Conservation (phyloP, 2,797 vertebrate genomes). For the Lacerta agilis region DNA sequence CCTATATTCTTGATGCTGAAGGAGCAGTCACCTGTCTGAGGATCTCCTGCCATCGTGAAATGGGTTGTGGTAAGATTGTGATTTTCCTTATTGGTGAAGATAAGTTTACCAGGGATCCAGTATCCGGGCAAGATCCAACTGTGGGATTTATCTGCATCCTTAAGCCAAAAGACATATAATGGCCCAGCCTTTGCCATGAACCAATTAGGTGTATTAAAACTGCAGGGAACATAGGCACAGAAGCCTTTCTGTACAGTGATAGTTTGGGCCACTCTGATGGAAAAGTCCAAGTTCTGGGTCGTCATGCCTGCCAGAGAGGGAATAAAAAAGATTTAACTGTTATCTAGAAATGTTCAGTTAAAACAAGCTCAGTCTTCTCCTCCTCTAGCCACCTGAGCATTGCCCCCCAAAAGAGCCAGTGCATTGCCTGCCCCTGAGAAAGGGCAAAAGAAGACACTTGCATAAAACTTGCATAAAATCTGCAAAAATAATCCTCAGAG, state of each 20-base stretch:
- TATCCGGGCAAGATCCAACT: not conserved
- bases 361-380: not conserved
- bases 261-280: not conserved
- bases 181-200: not conserved
- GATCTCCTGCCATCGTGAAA: not conserved
- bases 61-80: fast-evolving
- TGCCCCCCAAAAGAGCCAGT: too few species aligned
- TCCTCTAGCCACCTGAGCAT: not conserved
- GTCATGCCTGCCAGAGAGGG: not conserved
- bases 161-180: not conserved
- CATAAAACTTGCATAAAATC: too few species aligned
- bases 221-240: not conserved
- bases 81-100: not conserved
- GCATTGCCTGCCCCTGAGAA: too few species aligned
- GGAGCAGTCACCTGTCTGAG: not conserved
- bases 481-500: too few species aligned
- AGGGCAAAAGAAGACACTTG: too few species aligned
- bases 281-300: fast-evolving
- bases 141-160: not conserved
- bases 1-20: not conserved
- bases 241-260: not conserved
- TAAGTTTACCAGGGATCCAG: not conserved
- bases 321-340: not conserved
- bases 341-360: not conserved
- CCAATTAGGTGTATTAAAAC: not conserved